Evolutionary conservation across 2,888 invertebrate species (phyloP).

Genomic region (Melinopterus prodromus): DNA sequence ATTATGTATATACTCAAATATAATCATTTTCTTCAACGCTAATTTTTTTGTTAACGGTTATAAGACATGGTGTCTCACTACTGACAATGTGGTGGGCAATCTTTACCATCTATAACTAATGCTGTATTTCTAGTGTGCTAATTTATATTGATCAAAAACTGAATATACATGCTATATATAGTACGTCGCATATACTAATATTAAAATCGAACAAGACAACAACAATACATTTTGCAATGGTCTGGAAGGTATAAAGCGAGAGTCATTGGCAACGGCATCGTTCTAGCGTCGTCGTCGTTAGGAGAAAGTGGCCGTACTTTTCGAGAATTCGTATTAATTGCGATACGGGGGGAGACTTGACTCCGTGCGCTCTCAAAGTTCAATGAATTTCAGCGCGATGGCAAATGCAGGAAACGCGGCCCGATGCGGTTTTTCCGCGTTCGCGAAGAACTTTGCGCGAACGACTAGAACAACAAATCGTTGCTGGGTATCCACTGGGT

Average conservation of each 20-base stretch:
- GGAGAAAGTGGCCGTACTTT: slow-evolving; percentile 58
- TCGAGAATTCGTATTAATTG: slow-evolving; percentile 56
- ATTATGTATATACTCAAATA: no score
- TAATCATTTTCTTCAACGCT: no score
- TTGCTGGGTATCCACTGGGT: slow-evolving; percentile 8
- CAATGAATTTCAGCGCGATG: slow-evolving; percentile 35
- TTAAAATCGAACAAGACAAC: not conserved
- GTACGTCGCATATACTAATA: not conserved
- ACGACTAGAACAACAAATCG: not conserved
- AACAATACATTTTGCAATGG: not conserved
- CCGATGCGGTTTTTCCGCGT: not conserved
- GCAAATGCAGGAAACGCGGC: not conserved
- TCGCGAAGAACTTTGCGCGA: not conserved
- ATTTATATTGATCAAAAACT: no score
- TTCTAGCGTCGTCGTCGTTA: slow-evolving; percentile 47
- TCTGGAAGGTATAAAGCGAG: not conserved
- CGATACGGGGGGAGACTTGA: slow-evolving; percentile 36
- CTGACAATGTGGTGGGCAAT: no score
- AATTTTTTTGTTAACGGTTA: no score
- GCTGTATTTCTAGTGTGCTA: no score
- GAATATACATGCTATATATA: no score
- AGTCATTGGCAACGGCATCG: slow-evolving; percentile 43
- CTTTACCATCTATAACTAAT: no score
- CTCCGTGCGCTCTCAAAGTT: slow-evolving; percentile 53
- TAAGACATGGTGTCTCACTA: no score